Conservation (phyloP, 2,113 vertebrate species). For the Hystrix cristata region DNA sequence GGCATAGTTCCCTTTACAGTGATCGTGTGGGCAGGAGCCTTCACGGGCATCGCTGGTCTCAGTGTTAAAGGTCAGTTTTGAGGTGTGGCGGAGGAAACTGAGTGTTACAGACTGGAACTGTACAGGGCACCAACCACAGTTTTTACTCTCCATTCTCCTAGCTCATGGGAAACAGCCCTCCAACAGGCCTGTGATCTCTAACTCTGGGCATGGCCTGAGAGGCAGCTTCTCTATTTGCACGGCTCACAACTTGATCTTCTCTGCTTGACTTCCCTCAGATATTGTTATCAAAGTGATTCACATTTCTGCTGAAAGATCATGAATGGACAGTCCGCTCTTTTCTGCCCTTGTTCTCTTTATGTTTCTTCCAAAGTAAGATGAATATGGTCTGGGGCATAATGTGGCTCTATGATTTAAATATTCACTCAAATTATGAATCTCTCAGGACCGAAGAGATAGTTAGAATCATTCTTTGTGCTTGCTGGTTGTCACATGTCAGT, state of each 20-base stretch:
- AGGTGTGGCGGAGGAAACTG: constrained; percentile 40
- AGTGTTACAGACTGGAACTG: neutral
- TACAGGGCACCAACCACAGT: rapidly evolving
- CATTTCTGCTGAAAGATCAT: neutral
- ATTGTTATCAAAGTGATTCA: neutral
- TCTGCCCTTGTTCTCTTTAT: neutral
- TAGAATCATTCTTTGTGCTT: neutral
- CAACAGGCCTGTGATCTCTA: neutral
- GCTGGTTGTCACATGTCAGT: neutral
- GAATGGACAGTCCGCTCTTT: neutral
- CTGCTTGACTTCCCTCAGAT: neutral
- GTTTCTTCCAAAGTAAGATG: neutral
- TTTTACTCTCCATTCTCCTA: rapidly evolving
- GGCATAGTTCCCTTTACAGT: constrained; percentile 73
- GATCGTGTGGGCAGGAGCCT: constrained; percentile 75
- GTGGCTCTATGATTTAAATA: neutral
- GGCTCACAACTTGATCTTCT: neutral
- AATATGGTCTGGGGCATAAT: neutral
- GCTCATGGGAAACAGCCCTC: rapidly evolving
- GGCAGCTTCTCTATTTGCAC: neutral
- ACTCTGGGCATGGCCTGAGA: neutral
- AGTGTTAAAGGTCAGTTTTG: constrained; percentile 60
- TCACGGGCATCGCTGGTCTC: constrained; percentile 53
- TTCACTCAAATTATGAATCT: neutral
- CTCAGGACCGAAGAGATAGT: neutral